phyloP scores from a whole-genome alignment of 2,888 invertebrate species.

The Slavum lentiscoides region DNA sequence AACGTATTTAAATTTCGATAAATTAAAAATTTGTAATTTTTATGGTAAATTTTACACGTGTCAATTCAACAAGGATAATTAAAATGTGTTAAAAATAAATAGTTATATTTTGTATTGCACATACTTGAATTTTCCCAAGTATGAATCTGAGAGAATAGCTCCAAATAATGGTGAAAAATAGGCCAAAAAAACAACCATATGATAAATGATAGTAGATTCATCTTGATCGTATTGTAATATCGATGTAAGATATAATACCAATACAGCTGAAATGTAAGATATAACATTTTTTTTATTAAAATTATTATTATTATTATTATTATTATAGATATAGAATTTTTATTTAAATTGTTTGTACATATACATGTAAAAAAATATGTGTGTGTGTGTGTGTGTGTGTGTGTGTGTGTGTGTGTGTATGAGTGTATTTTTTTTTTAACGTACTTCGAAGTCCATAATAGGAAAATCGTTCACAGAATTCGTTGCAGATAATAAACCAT shows the following conservation, averaged over 20 bases:
- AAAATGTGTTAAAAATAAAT: no score
- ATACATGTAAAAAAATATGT: no score
- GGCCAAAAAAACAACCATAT: constrained; percentile 84
- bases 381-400: no score
- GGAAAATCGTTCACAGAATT: constrained; percentile 96
- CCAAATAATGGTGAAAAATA: constrained; percentile 89
- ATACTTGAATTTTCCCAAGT: constrained; percentile 82
- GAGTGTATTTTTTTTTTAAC: constrained; percentile 59
- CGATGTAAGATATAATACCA: constrained; percentile 83
- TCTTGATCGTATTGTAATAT: constrained; percentile 74
- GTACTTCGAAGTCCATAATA: constrained; percentile 97
- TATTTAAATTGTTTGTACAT: no score
- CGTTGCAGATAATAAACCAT: constrained; percentile 92
- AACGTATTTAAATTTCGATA: no score
- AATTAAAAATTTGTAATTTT: no score
- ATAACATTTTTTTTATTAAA: neutral
- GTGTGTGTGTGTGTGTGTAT: no score
- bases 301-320: no score
- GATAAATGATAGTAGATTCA: constrained; percentile 83
- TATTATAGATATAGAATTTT: no score
- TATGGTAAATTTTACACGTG: no score
- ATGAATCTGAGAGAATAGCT: constrained; percentile 91
- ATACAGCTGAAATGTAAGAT: constrained; percentile 72
- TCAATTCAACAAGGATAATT: no score
- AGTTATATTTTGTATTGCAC: neutral